These are phyloP conservation scores for Arctocebus calabarensis DNA, from an alignment of 2,797 vertebrate species.

Conservation along the genomic window DNA sequence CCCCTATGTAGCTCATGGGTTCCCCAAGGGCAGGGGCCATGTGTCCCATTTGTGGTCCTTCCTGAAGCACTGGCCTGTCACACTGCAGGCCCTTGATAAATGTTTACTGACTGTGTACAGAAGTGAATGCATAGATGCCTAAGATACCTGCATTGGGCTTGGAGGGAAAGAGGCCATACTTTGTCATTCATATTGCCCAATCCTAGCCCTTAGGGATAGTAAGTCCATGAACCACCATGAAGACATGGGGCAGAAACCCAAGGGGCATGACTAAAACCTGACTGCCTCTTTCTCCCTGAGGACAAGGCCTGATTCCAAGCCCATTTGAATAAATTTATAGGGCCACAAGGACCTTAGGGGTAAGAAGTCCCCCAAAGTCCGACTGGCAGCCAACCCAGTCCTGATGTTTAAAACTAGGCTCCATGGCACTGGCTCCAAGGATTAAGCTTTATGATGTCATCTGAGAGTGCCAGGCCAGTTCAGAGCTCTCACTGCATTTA, in stretches of 20 bases:
- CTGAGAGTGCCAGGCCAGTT: background rate
- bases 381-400: background rate
- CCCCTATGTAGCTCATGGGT: background rate
- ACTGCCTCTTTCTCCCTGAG: background rate
- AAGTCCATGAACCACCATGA: constrained; percentile 60
- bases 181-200: constrained; percentile 48
- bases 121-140: background rate
- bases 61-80: background rate
- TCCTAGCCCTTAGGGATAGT: background rate
- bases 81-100: background rate
- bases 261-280: background rate
- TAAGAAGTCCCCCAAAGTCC: background rate
- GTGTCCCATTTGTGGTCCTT: background rate
- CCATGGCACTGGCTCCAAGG: background rate
- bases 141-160: constrained; percentile 15
- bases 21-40: background rate
- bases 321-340: background rate
- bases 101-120: constrained; percentile 28
- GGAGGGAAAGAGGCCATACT: background rate
- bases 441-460: background rate
- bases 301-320: background rate
- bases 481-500: background rate
- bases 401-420: background rate
- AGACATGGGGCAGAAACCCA: constrained; percentile 32
- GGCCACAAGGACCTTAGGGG: background rate